phyloP scores from a whole-genome alignment of 2,888 invertebrate species.

The Synanthedon myopaeformis region DNA sequence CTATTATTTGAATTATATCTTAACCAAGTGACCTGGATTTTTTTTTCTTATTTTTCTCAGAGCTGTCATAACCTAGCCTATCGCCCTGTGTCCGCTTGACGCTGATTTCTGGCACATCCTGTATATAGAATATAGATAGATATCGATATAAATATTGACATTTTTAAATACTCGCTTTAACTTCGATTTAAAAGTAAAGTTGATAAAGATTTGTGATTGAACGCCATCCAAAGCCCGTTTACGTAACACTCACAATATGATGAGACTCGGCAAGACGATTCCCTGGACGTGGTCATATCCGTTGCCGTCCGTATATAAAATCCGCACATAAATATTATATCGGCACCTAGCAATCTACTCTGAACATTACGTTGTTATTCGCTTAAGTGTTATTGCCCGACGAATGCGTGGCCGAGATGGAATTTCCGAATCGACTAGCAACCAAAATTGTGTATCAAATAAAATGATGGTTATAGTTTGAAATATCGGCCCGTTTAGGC shows the following conservation, averaged over 20 bases:
- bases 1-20: too few relatives aligned
- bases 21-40: too few relatives aligned
- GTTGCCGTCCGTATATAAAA: conserved; percentile 32
- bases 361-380: conserved; percentile 24
- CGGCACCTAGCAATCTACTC: conserved; percentile 40
- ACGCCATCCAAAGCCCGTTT: conserved; percentile 25
- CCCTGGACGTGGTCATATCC: conserved; percentile 39
- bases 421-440: not conserved
- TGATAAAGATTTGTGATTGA: not conserved
- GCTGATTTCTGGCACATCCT: too few relatives aligned
- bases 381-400: conserved; percentile 30
- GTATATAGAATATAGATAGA: too few relatives aligned
- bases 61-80: too few relatives aligned
- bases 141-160: too few relatives aligned
- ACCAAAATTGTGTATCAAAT: not conserved
- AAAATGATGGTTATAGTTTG: not conserved
- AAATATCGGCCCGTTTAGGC: not conserved
- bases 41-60: too few relatives aligned
- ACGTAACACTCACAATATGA: conserved; percentile 23
- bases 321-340: conserved; percentile 44
- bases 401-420: conserved; percentile 4
- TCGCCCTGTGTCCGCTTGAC: too few relatives aligned
- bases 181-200: conserved; percentile 3
- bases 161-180: conserved; percentile 4
- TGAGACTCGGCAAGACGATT: conserved; percentile 29